A percentile compares a stretch with the other conserved stretches of the same genome.
These are phyloP conservation scores for Drosophila algonquin DNA, from an alignment of 2,888 invertebrate species.

Conservation along the genomic window DNA sequence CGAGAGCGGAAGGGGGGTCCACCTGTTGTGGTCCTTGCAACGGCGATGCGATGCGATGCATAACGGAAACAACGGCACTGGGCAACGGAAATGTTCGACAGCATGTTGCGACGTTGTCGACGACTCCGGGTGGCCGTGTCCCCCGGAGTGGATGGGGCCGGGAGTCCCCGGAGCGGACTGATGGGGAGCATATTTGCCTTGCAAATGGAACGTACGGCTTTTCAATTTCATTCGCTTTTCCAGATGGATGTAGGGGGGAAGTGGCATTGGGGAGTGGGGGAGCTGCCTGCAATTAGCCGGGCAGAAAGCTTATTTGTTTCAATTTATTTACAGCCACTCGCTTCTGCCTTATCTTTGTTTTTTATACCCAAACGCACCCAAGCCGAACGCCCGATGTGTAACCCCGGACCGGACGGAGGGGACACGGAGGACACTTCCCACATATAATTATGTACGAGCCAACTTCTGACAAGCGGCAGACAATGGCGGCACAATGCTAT, in stretches of 20 bases:
- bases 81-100: slow-evolving; percentile 79
- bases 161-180: slow-evolving; percentile 1
- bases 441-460: slow-evolving; percentile 66
- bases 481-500: slow-evolving; percentile 21
- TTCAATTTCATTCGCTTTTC: slow-evolving; percentile 37
- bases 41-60: slow-evolving; percentile 44
- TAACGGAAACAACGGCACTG: slow-evolving; percentile 61
- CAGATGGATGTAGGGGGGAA: slow-evolving; percentile 11
- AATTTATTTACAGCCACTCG: slow-evolving; percentile 63
- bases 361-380: slow-evolving; percentile 81
- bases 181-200: slow-evolving; percentile 60
- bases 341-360: slow-evolving; percentile 80
- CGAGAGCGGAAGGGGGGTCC: slow-evolving; percentile 79
- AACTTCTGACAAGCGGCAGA: slow-evolving; percentile 40
- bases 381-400: slow-evolving; percentile 32
- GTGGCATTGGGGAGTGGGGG: too few species aligned
- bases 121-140: slow-evolving; percentile 27
- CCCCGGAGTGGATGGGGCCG: slow-evolving; percentile 5
- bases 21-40: slow-evolving; percentile 76
- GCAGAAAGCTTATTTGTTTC: slow-evolving; percentile 62
- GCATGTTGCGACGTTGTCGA: slow-evolving; percentile 72
- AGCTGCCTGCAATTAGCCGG: slow-evolving; percentile 68
- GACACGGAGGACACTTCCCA: slow-evolving; percentile 9
- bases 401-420: slow-evolving; percentile 26
- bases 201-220: slow-evolving; percentile 64